These are phyloP conservation scores for Limanda limanda DNA, from an alignment of 2,113 vertebrate species.

Conservation along the genomic window DNA sequence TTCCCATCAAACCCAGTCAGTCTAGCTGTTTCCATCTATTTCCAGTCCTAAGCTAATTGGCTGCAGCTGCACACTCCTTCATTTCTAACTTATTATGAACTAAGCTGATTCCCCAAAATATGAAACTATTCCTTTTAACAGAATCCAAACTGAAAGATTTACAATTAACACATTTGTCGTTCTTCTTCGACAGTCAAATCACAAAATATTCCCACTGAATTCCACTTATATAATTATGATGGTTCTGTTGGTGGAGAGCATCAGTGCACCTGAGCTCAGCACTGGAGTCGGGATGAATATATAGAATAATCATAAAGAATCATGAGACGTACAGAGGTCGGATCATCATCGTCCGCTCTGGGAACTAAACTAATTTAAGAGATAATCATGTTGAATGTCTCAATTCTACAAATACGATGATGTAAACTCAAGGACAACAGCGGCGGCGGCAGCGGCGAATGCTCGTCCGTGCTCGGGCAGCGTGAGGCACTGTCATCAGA, in stretches of 20 bases:
- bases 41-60: too few relatives aligned
- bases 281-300: constrained; percentile 30
- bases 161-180: constrained; percentile 23
- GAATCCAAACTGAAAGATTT: constrained; percentile 13
- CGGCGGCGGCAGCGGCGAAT: constrained; percentile 1
- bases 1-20: too few relatives aligned
- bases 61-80: too few relatives aligned
- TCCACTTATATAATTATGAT: constrained; percentile 23
- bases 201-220: constrained; percentile 46
- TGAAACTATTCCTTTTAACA: constrained; percentile 13
- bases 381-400: constrained; percentile 56
- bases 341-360: constrained; percentile 21
- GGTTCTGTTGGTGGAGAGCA: constrained; percentile 10
- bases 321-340: constrained; percentile 29
- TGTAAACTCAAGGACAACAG: constrained; percentile 60
- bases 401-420: constrained; percentile 70
- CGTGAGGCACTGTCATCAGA: constrained; percentile 46
- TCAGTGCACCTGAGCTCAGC: constrained; percentile 18
- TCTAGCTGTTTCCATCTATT: too few relatives aligned
- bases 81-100: background rate
- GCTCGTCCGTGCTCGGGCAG: constrained; percentile 60
- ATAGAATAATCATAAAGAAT: constrained; percentile 40
- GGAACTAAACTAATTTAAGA: constrained; percentile 58
- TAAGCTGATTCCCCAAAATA: background rate
- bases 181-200: constrained; percentile 43